Evolutionary conservation across 2,797 vertebrate species (phyloP), one percentile per base, ranked within the genome.

Genomic region (Aselliscus stoliczkanus): DNA sequence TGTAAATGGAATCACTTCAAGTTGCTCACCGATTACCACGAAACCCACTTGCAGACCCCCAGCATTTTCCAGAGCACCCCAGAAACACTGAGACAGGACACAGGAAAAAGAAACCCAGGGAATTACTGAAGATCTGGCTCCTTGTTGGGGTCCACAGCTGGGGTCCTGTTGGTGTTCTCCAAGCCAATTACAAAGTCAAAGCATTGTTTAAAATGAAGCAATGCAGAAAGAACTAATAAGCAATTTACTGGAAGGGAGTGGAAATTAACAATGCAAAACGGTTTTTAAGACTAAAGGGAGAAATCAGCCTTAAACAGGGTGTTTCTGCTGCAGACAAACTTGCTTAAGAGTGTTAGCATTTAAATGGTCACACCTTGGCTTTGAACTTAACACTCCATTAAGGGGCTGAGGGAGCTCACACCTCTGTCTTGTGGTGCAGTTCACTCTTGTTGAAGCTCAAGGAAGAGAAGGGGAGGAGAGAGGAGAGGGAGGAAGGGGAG

Each of bases 351-450:
- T 98, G 96, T 96, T 96, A 97, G 4, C 25, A 65, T 96, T 96
- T 96, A 85, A 97, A 94, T 91, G 95, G 85, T 97, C 34, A 81
- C 88, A 91, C 92, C 90, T 96, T 77, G 83, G 81, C 70, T 97
- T 93, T 93, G 93, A 97, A 96, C 89, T 90, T 15, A 73, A 97
- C 97, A 97, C 97, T 97, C 88, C 93, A 96, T 97, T 97, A 96
- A 96, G 79, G 93, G 83, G 50, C 64, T 75, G 58, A 97, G 94
- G 73, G 93, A 95, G 50, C 90, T 97, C 87, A 95, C 95, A 89
- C 77, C 90, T 94, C 67, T 96, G 3, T 70, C 94, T 94, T 73
- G n/a, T 95, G 72, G 42, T 9, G 80, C 73, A 86, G 91, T 39
- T 44, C 44, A 25, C 91, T 70, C 92, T 72, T 90, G 77, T 64